Evolutionary conservation across 1,140 invertebrate species (phyloP), one percentile per base, ranked within the genome.

Genomic region (Aphidius ervi): DNA sequence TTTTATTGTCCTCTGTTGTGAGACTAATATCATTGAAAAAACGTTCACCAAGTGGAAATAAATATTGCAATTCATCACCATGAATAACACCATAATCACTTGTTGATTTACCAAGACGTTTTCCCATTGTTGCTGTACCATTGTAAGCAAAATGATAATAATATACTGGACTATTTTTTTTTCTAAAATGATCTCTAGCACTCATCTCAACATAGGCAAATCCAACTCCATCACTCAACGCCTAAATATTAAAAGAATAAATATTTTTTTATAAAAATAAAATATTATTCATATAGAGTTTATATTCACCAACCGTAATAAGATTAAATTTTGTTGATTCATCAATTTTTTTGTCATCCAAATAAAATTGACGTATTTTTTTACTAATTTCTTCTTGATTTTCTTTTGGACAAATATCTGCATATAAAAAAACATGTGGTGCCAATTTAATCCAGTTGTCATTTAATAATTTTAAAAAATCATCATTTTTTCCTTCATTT

Each of bases 41-140:
- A 49, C 80, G 74, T 54, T 81, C 77, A 0, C 75, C 78, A 41
- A 88, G 82, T 0, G 87, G 88, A 64, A 90, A 90, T 2, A 89
- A 67, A 69, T 88, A 88, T 67, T 88, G 86, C 23, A 89, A 71
- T 54, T 90, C 88, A 64, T 90, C 88, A 3, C 86, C 87, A 70
- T 90, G 88, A 48, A 84, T 85, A 0, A 88, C 86, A 31, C 88
- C 87, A 63, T 87, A 87, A 68, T 87, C 79, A n/a, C 76, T 77
- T 9, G 72, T 66, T 4, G 74, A 68, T 58, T 84, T 86, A 1
- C 87, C 86, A 56, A 88, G 88, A 54, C 88, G 82, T 63, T 79
- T 78, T 8, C 84, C 86, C 61, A 88, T 88, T 47, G 87, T 88
- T 9, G 80, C 77, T 9, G 77, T 74, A 3, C 86, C 87, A 65